phyloP scores from a whole-genome alignment of 2,113 vertebrate species.

The Pollachius pollachius region DNA sequence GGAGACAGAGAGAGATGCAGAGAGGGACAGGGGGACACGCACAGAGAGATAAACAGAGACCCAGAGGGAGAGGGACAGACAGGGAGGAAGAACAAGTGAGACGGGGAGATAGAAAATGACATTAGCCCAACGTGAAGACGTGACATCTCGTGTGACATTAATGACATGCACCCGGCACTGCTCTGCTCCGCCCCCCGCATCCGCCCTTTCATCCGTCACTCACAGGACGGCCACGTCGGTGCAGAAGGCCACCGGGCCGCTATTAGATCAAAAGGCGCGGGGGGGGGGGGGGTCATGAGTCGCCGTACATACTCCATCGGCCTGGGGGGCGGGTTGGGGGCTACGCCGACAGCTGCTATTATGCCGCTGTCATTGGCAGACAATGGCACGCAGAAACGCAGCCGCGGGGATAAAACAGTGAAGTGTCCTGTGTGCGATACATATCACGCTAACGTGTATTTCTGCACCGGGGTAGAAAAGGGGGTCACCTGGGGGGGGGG shows the following conservation, averaged over 20 bases:
- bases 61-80: constrained; percentile 1
- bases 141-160: constrained; percentile 45
- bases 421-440: constrained; percentile 2
- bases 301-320: constrained; percentile 24
- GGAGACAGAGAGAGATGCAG: constrained; percentile 4
- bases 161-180: constrained; percentile 44
- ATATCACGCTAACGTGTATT: constrained; percentile 13
- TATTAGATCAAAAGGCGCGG: not conserved
- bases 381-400: constrained; percentile 18
- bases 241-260: constrained; percentile 46
- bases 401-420: constrained; percentile 16
- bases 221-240: constrained; percentile 50
- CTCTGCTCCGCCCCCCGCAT: constrained; percentile 21
- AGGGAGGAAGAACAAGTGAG: no score
- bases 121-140: constrained; percentile 8
- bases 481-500: no score
- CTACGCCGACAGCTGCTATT: constrained; percentile 54
- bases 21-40: constrained; percentile 10
- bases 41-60: constrained; percentile 8
- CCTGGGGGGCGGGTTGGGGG: constrained; percentile 22
- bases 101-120: constrained; percentile 31
- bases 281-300: not conserved
- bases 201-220: constrained; percentile 48
- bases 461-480: constrained; percentile 3
- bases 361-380: constrained; percentile 56